Percentiles rank a stretch among this genome's conserved stretches.
Evolutionary conservation across 2,797 vertebrate genomes (phyloP).

Genomic region (Acrocephalus scirpaceus): DNA sequence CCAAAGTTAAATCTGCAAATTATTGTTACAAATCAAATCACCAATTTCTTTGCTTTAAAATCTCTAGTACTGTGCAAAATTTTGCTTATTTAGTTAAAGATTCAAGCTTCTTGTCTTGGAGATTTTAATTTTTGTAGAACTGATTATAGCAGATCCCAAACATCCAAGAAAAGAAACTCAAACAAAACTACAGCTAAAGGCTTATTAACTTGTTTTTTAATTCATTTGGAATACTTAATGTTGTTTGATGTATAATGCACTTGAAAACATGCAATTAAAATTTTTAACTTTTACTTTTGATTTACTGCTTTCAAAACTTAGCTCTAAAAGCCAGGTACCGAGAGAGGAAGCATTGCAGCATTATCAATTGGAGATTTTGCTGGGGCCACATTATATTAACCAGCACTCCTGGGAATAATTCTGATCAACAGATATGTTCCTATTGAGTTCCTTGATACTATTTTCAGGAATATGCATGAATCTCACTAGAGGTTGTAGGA

Average conservation of each 20-base stretch:
- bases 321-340: not conserved
- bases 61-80: not conserved
- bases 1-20: conserved; percentile 28
- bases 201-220: not conserved
- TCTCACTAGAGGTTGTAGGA: not conserved
- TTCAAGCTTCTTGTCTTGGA: conserved; percentile 2
- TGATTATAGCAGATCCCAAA: not conserved
- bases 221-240: not conserved
- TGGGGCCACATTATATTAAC: not conserved
- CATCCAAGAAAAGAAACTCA: not conserved
- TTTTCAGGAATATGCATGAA: not conserved
- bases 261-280: not conserved
- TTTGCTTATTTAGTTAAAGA: conserved; percentile 19
- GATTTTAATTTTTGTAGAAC: conserved; percentile 26
- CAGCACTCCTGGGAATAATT: not conserved
- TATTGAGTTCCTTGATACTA: not conserved
- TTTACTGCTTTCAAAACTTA: conserved; percentile 22
- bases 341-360: not conserved
- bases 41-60: not conserved
- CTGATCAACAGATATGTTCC: not conserved
- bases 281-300: conserved; percentile 12
- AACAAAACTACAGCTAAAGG: not conserved
- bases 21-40: not conserved
- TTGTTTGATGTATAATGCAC: not conserved
- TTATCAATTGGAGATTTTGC: not conserved